Conservation (phyloP, 2,888 invertebrate species). For the Agonum fuliginosum region DNA sequence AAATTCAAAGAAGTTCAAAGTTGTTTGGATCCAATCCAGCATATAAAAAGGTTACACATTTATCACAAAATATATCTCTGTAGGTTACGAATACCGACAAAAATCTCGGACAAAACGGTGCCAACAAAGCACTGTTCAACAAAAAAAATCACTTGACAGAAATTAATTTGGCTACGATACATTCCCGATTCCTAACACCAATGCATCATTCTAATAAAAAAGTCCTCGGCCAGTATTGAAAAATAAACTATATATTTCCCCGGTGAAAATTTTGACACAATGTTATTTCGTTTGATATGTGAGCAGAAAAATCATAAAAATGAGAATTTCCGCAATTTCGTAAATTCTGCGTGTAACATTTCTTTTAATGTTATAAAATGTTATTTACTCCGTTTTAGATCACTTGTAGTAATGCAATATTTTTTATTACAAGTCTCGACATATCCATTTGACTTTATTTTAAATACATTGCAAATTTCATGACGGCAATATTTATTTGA, state of each 20-base stretch:
- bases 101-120: neutral
- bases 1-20: constrained; percentile 43
- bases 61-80: constrained; percentile 31
- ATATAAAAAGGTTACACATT: constrained; percentile 47
- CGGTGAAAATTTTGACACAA: neutral
- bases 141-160: neutral
- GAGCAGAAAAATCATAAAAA: neutral
- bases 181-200: too few species aligned
- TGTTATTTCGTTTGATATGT: neutral
- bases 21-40: constrained; percentile 44
- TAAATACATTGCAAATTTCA: neutral
- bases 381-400: constrained; percentile 3
- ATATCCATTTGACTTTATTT: neutral
- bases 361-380: neutral
- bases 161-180: neutral
- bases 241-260: neutral
- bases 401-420: neutral
- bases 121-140: constrained; percentile 14
- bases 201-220: neutral
- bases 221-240: neutral
- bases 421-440: neutral
- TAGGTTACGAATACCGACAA: constrained; percentile 29
- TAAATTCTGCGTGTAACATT: neutral
- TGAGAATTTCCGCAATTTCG: neutral
- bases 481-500: too few species aligned